Base-by-base conservation (phyloP, 2,888 invertebrate species). In the Criorhina ranunculi region DNA sequence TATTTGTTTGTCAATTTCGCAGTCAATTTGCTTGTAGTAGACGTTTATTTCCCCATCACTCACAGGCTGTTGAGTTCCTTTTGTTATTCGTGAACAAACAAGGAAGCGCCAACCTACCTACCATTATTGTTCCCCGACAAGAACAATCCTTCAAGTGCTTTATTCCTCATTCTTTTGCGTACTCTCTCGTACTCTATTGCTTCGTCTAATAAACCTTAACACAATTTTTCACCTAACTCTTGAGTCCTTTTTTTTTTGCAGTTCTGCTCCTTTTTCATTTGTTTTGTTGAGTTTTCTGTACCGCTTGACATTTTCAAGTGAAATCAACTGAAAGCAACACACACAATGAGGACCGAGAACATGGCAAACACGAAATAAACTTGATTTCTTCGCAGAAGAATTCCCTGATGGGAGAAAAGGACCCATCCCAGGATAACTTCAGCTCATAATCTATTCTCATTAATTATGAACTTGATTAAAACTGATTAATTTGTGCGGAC, bases 1-100 rank as follows among this genome's bases (percentile, higher is more conserved):
- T 82, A 82, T 82, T 82, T 82, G 82, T 82, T 83, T 83, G 83
- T 83, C 83, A 78, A 83, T 83, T 83, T 83, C 69, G 78, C 83
- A 83, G 83, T 83, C 83, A 83, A 83, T 83, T 83, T 83, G 78
- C 69, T 83, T 83, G 77, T 46, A 51, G 82, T 77, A 70, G 77
- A 82, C 82, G 76, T 82, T 77, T 82, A 72, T 82, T 77, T 60
- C 64, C 35, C 60, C 77, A 82, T 82, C 82, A 82, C 82, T 82
- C 82, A 82, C 82, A 82, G 77, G 77, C 82, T 77, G 82, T 72
- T 77, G 82, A 82, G 53, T 77, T 55, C 70, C 66, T 76, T n/a
- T 82, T 72, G 70, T 82, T 77, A 64, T 72, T 37, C 24, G 17
- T 31, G 3, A 11, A 66, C 70, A 72, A 77, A 72, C 72, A 77